Conservation (phyloP, 2,113 vertebrate genomes). For the Oreochromis aureus region DNA sequence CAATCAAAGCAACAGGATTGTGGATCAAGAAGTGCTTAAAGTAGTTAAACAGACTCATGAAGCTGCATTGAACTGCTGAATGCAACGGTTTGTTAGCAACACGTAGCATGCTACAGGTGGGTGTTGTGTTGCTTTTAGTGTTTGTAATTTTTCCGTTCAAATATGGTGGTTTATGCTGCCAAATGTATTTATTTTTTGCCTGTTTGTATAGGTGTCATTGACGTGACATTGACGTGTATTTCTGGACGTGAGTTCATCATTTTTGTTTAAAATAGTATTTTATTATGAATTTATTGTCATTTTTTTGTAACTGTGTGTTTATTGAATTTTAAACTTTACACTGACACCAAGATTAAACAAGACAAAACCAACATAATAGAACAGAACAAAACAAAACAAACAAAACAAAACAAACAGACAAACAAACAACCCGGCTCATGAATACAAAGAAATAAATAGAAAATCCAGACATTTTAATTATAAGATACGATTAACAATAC, state of each 20-base stretch:
- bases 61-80: fast-evolving
- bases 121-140: background rate
- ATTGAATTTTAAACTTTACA: no score
- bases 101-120: fast-evolving
- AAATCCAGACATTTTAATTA: no score
- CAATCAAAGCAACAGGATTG: background rate
- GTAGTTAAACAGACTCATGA: background rate
- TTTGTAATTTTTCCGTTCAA: background rate
- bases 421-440: no score
- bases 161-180: background rate
- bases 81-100: background rate
- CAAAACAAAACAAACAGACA: no score
- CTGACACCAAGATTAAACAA: no score
- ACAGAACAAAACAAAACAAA: no score
- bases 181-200: background rate
- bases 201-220: background rate
- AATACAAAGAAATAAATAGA: no score
- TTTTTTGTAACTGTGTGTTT: background rate
- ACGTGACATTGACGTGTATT: background rate
- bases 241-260: fast-evolving
- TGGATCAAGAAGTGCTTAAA: background rate
- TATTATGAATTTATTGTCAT: background rate
- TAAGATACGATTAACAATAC: no score
- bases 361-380: no score
- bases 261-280: background rate